These are phyloP conservation scores for Ennomos fuscantarius DNA, from an alignment of 2,888 invertebrate genomes.

Conservation along the genomic window DNA sequence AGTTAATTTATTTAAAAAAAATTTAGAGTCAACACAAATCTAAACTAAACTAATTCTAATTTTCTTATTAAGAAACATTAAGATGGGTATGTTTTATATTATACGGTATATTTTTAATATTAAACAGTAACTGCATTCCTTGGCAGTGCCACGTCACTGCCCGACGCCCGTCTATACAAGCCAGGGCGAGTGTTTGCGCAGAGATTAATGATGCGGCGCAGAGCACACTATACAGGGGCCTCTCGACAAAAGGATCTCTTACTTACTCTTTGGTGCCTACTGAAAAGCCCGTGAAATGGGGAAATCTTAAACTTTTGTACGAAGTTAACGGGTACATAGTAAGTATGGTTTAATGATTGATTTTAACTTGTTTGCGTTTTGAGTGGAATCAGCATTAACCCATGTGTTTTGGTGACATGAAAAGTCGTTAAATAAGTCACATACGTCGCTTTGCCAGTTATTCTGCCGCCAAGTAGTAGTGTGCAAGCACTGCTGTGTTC, in stretches of 20 bases:
- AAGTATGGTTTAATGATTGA: background rate
- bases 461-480: no score
- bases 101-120: slow-evolving; percentile 25
- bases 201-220: slow-evolving; percentile 80
- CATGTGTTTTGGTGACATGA: no score
- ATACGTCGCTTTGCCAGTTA: no score
- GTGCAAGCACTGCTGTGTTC: no score
- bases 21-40: no score
- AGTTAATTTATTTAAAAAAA: no score
- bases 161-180: slow-evolving; percentile 19
- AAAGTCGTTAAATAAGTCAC: no score
- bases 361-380: background rate
- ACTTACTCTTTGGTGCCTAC: slow-evolving; percentile 72
- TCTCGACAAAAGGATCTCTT: slow-evolving; percentile 77
- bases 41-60: no score
- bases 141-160: slow-evolving; percentile 26
- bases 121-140: slow-evolving; percentile 41
- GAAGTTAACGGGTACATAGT: no score
- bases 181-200: slow-evolving; percentile 63
- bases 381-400: background rate
- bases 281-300: slow-evolving; percentile 63
- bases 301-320: slow-evolving; percentile 35
- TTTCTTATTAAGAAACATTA: no score
- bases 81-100: no score
- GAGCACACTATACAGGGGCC: slow-evolving; percentile 59